These are phyloP conservation scores for Rhabdomys pumilio DNA, from an alignment of 2,797 vertebrate species.

Conservation along the genomic window DNA sequence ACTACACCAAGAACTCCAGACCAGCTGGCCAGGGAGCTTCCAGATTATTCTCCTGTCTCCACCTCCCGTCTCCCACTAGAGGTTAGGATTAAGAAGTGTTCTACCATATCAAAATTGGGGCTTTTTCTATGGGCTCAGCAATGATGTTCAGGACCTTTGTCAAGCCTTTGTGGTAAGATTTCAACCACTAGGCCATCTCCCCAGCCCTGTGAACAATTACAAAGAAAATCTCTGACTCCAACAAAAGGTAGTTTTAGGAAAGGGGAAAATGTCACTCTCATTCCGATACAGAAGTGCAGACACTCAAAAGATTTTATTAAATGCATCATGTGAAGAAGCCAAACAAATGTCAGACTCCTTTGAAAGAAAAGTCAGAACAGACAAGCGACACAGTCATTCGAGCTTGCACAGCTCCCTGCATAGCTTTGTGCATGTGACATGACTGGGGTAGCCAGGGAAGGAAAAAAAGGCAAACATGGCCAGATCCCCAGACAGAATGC, in stretches of 20 bases:
- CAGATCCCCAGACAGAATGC: background rate
- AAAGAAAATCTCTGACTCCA: background rate
- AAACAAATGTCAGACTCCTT: slow-evolving; percentile 33
- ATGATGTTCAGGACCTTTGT: background rate
- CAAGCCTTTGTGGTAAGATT: background rate
- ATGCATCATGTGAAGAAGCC: background rate
- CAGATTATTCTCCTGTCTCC: background rate
- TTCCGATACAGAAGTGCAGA: slow-evolving; percentile 46
- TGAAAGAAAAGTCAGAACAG: background rate
- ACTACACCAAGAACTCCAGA: background rate
- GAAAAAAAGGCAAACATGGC: background rate
- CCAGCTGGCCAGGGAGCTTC: background rate
- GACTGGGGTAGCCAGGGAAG: background rate
- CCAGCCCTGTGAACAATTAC: background rate
- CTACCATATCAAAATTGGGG: background rate
- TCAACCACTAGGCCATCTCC: background rate
- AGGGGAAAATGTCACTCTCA: slow-evolving; percentile 23
- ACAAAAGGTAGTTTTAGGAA: slow-evolving; percentile 24
- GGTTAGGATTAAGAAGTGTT: background rate
- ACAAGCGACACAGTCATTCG: background rate
- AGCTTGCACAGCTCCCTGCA: background rate
- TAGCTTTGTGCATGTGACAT: background rate
- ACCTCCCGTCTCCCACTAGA: background rate
- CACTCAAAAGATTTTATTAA: slow-evolving; percentile 3
- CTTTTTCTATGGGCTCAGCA: background rate